phyloP scores from a whole-genome alignment of 2,888 invertebrate species.

The Seira musarum region DNA sequence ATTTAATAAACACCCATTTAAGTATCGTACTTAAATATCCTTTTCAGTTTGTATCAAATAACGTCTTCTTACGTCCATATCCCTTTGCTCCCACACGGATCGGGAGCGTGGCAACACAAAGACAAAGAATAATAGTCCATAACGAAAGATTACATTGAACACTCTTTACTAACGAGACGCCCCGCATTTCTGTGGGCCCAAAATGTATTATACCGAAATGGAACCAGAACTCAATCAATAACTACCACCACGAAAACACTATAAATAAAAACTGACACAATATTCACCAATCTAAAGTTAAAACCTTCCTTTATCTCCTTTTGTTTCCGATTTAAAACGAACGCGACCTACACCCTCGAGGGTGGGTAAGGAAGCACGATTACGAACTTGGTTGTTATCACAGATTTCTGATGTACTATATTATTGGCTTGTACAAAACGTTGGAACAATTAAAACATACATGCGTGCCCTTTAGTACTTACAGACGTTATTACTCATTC shows the following conservation, averaged over 20 bases:
- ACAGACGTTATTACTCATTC: neutral
- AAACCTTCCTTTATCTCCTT: no score
- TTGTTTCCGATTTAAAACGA: neutral
- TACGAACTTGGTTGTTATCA: neutral
- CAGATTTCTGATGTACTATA: neutral
- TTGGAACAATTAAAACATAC: no score
- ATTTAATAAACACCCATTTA: neutral
- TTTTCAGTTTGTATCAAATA: no score
- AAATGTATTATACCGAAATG: no score
- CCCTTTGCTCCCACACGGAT: constrained; percentile 21
- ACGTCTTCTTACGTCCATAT: constrained; percentile 46
- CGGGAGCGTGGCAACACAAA: neutral
- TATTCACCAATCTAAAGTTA: no score
- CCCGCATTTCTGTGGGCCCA: neutral
- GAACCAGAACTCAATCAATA: no score
- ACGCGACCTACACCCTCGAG: constrained; percentile 7
- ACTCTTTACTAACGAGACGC: neutral
- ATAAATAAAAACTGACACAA: no score
- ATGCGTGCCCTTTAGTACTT: neutral
- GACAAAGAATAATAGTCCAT: neutral
- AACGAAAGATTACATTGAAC: constrained; percentile 6
- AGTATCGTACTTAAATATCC: neutral
- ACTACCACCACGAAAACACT: no score
- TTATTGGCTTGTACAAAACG: no score
- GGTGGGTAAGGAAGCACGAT: constrained; percentile 9